A percentile compares a stretch with the other conserved stretches of the same genome.
Conservation (phyloP, 2,888 invertebrate species). For the Fabriciana adippe region DNA sequence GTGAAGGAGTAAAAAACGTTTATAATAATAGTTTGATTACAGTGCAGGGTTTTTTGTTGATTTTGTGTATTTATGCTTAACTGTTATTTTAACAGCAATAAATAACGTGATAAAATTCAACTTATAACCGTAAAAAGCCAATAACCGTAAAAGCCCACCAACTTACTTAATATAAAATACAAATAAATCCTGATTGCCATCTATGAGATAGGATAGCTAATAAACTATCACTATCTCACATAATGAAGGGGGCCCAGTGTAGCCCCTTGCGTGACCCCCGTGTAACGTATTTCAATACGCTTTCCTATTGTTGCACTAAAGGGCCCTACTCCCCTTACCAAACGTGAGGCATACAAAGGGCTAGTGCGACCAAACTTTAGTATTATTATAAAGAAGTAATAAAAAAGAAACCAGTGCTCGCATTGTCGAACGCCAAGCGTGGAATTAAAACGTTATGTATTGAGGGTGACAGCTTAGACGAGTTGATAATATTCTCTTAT, state of each 20-base stretch:
- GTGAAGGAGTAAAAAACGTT: too few relatives aligned
- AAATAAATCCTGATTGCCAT: slow-evolving; percentile 35
- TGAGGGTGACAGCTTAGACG: slow-evolving; percentile 54
- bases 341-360: slow-evolving; percentile 74
- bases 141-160: slow-evolving; percentile 23
- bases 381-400: slow-evolving; percentile 55
- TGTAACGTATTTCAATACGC: slow-evolving; percentile 45
- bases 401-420: slow-evolving; percentile 53
- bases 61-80: too few relatives aligned
- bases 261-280: slow-evolving; percentile 50
- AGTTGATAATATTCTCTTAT: slow-evolving; percentile 49
- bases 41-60: too few relatives aligned
- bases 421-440: slow-evolving; percentile 47
- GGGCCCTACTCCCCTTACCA: slow-evolving; percentile 56
- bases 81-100: too few relatives aligned
- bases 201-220: slow-evolving; percentile 47
- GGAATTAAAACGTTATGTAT: slow-evolving; percentile 61
- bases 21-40: too few relatives aligned
- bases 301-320: slow-evolving; percentile 53
- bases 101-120: neutral
- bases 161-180: slow-evolving; percentile 31
- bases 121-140: slow-evolving; percentile 18
- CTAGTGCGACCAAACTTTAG: slow-evolving; percentile 48
- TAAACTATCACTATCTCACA: slow-evolving; percentile 50
- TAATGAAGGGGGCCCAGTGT: slow-evolving; percentile 51